A percentile compares a stretch with the other conserved stretches of the same genome.
Evolutionary conservation across 2,113 vertebrate genomes (phyloP).

Genomic region (Pseudorhombus dupliciocellatus): DNA sequence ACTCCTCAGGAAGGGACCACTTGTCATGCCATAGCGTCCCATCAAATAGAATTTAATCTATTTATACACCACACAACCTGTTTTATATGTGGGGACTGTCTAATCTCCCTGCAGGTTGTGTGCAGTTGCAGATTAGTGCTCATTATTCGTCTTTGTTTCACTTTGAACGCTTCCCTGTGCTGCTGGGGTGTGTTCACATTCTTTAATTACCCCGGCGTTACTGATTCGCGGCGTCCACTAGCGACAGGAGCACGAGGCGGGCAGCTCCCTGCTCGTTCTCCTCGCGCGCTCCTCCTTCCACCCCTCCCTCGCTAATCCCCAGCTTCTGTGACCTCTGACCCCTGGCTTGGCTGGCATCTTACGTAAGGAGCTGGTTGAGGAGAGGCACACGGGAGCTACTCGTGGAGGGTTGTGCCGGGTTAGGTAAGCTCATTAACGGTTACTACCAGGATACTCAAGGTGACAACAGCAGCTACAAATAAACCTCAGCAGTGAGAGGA

Average conservation of each 20-base stretch:
- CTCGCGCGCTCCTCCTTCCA: conserved; percentile 9
- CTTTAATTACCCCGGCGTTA: not conserved
- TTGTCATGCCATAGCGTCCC: not conserved
- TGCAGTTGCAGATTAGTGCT: not conserved
- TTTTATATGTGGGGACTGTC: not conserved
- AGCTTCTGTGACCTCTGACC: conserved; percentile 50
- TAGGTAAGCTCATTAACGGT: conserved; percentile 72
- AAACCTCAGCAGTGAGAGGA: conserved; percentile 16
- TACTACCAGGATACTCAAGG: conserved; percentile 27
- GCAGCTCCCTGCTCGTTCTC: not conserved
- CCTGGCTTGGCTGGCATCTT: conserved; percentile 40
- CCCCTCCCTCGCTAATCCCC: conserved; percentile 58
- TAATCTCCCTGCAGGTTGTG: not conserved
- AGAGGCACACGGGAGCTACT: conserved; percentile 39
- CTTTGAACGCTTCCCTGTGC: not conserved
- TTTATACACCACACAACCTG: not conserved
- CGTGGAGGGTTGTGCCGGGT: conserved; percentile 15
- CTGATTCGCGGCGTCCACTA: not conserved
- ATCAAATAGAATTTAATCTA: not conserved
- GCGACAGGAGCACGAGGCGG: not conserved
- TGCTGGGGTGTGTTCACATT: not conserved
- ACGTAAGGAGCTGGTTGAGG: conserved; percentile 58
- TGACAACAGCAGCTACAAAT: conserved; percentile 34
- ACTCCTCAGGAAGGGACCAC: not conserved
- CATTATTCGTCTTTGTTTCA: not conserved